Percentiles rank a stretch among this genome's conserved stretches.
Evolutionary conservation across 2,797 vertebrate species (phyloP).

Genomic region (Leuciscus waleckii): DNA sequence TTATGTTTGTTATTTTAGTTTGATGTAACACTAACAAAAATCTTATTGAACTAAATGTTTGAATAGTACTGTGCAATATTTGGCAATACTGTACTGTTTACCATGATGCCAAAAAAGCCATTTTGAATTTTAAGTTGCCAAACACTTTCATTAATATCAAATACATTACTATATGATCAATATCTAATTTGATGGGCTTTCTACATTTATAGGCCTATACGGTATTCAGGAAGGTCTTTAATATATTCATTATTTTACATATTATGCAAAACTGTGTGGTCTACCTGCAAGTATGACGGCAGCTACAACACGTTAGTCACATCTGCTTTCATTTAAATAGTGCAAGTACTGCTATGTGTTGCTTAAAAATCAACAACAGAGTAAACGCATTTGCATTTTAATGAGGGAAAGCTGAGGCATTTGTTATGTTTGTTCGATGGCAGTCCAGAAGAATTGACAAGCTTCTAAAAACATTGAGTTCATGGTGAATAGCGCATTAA

Average conservation of each 20-base stretch:
- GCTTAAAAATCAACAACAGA: conserved; percentile 45
- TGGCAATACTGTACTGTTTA: neutral
- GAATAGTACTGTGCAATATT: neutral
- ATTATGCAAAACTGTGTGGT: neutral
- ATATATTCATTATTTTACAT: neutral
- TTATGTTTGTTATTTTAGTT: too few relatives aligned
- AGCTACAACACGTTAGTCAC: conserved; percentile 9
- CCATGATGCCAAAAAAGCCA: neutral
- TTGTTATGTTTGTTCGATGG: conserved; percentile 35
- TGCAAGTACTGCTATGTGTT: conserved; percentile 9
- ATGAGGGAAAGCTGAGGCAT: conserved; percentile 37
- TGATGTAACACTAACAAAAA: too few relatives aligned
- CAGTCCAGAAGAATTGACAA: conserved; percentile 46
- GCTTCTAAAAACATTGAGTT: conserved; percentile 45
- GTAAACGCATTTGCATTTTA: conserved; percentile 58
- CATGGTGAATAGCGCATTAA: conserved; percentile 50
- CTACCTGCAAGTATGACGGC: neutral
- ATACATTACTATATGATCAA: neutral
- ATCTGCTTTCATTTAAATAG: conserved; percentile 35
- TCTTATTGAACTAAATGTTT: neutral
- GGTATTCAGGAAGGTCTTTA: neutral
- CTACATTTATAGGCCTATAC: neutral
- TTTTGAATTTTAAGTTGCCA: neutral
- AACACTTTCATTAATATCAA: neutral
- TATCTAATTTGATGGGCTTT: neutral